Conservation (phyloP, 2,797 vertebrate genomes). For the Phataginus tetradactyla region DNA sequence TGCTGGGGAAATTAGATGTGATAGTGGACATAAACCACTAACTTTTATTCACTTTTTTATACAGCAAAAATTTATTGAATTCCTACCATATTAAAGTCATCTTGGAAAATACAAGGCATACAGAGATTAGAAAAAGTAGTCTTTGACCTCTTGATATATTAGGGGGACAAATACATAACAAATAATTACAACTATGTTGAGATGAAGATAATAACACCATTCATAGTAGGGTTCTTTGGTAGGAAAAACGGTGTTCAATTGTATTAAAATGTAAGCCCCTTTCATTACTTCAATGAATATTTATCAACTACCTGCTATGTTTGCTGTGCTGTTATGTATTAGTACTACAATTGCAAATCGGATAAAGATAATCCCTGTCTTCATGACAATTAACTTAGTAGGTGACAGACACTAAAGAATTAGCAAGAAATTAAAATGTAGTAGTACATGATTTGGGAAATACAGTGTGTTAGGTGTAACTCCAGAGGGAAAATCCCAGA, state of each 20-base stretch:
- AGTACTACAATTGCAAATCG: neutral
- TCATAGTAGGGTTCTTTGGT: neutral
- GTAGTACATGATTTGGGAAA: neutral
- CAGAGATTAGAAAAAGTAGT: neutral
- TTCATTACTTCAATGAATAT: neutral
- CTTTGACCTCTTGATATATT: neutral
- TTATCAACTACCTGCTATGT: neutral
- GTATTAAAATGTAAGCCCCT: neutral
- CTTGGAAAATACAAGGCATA: neutral
- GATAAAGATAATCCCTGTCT: neutral
- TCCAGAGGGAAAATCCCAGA: no score
- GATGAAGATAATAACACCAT: neutral
- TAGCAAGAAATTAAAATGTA: neutral
- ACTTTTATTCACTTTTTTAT: slow-evolving; percentile 38
- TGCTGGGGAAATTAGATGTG: neutral
- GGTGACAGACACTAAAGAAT: neutral
- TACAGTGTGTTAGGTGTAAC: neutral
- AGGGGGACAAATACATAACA: neutral
- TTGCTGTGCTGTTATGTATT: neutral
- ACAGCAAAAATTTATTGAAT: neutral
- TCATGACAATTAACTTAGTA: neutral
- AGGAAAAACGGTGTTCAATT: neutral
- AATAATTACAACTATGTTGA: neutral
- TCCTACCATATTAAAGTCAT: neutral
- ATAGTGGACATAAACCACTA: neutral